A percentile compares a stretch with the other conserved stretches of the same genome.
Evolutionary conservation across 1,140 invertebrate genomes (phyloP).

Genomic region (Vanessa tameamea): DNA sequence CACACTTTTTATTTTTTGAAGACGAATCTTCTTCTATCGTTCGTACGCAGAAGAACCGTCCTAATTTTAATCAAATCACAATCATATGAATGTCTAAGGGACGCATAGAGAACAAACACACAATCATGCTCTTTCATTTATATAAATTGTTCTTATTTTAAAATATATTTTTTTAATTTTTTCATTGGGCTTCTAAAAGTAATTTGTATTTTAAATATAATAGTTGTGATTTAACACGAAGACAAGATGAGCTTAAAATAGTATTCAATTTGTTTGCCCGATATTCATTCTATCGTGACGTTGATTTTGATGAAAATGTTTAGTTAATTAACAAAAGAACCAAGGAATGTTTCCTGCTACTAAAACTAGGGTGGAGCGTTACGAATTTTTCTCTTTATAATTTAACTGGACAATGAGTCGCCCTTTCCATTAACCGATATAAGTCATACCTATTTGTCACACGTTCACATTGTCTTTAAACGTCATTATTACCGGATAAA

Average conservation of each 20-base stretch:
- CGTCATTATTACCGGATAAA: neutral
- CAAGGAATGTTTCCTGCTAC: slow-evolving; percentile 4
- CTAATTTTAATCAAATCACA: too few relatives aligned
- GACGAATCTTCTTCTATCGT: too few relatives aligned
- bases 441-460: neutral
- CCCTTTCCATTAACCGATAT: slow-evolving; percentile 15
- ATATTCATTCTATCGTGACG: neutral
- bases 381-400: slow-evolving; percentile 21
- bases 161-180: neutral
- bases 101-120: too few relatives aligned
- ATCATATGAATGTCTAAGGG: too few relatives aligned
- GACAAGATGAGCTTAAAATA: neutral
- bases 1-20: too few relatives aligned
- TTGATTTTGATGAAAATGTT: neutral
- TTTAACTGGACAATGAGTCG: slow-evolving; percentile 13
- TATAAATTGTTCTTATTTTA: neutral
- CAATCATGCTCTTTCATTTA: too few relatives aligned
- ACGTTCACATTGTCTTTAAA: neutral
- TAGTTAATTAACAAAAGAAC: slow-evolving; percentile 6
- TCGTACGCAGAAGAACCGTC: too few relatives aligned
- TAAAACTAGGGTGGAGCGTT: slow-evolving; percentile 19
- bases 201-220: neutral
- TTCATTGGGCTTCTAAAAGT: neutral
- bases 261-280: neutral
- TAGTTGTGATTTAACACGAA: too few relatives aligned